phyloP scores from a whole-genome alignment of 2,888 invertebrate genomes.

The Dexiosoma caninum region DNA sequence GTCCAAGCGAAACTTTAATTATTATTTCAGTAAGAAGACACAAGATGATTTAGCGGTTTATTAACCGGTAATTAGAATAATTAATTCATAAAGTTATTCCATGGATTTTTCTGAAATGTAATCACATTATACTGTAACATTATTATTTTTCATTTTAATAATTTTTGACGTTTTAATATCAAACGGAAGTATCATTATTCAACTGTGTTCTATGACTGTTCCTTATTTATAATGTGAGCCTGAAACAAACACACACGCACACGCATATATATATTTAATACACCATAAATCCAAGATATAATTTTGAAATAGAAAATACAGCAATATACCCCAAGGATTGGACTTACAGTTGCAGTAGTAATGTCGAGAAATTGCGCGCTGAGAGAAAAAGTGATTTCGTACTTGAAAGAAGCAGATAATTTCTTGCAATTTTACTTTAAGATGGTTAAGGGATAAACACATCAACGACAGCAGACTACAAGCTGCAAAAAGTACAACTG shows the following conservation, averaged over 20 bases:
- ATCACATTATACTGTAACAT: conserved; percentile 52
- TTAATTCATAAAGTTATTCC: not conserved
- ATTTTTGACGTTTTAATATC: conserved; percentile 51
- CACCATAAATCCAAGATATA: conserved; percentile 52
- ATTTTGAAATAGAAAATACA: conserved; percentile 44
- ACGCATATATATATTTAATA: not conserved
- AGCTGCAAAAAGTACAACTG: too few species aligned
- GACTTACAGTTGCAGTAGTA: conserved; percentile 12
- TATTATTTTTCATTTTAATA: conserved; percentile 19
- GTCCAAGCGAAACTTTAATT: too few species aligned
- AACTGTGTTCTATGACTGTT: conserved; percentile 46
- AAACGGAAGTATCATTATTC: conserved; percentile 60
- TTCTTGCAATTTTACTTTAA: too few species aligned
- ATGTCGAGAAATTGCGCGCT: not conserved
- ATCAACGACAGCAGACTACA: too few species aligned
- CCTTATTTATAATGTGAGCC: not conserved
- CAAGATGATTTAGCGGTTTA: not conserved
- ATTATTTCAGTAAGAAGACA: too few species aligned
- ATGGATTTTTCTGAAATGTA: conserved; percentile 19
- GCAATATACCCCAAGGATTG: conserved; percentile 47
- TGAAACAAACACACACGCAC: not conserved
- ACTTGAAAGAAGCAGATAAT: too few species aligned
- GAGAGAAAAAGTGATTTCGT: conserved; percentile 3
- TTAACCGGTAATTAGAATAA: not conserved
- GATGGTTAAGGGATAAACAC: too few species aligned